Evolutionary conservation across 2,113 vertebrate species (phyloP).

Genomic region (Anguilla rostrata): DNA sequence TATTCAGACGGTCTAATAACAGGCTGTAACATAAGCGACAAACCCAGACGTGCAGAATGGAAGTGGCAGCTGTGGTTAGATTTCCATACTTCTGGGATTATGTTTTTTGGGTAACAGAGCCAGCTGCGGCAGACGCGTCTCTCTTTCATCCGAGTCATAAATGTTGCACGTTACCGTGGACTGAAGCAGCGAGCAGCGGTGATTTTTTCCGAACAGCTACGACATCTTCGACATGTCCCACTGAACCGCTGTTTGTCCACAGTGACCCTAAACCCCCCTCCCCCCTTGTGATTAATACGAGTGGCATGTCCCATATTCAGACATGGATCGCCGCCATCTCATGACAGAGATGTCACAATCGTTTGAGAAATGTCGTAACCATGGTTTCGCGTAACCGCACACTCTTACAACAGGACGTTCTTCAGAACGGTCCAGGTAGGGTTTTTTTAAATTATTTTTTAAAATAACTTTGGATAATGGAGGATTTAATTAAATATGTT

Average conservation of each 20-base stretch:
- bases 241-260: neutral
- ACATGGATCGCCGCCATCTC: neutral
- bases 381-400: neutral
- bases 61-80: neutral
- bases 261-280: neutral
- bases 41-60: neutral
- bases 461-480: too few relatives aligned
- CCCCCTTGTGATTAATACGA: neutral
- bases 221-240: neutral
- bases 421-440: neutral
- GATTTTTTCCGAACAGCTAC: neutral
- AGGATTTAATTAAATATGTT: neutral
- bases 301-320: neutral
- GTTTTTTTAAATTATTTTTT: too few relatives aligned
- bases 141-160: neutral
- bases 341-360: neutral
- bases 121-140: neutral
- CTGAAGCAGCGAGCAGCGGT: neutral
- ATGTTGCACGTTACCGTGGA: neutral
- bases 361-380: neutral
- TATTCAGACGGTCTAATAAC: too few relatives aligned
- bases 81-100: neutral
- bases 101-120: neutral
- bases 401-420: neutral
- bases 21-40: too few relatives aligned